Evolutionary conservation across 2,888 invertebrate genomes (phyloP), one percentile per base, ranked within the genome.

Genomic region (Eupithecia tripunctaria): DNA sequence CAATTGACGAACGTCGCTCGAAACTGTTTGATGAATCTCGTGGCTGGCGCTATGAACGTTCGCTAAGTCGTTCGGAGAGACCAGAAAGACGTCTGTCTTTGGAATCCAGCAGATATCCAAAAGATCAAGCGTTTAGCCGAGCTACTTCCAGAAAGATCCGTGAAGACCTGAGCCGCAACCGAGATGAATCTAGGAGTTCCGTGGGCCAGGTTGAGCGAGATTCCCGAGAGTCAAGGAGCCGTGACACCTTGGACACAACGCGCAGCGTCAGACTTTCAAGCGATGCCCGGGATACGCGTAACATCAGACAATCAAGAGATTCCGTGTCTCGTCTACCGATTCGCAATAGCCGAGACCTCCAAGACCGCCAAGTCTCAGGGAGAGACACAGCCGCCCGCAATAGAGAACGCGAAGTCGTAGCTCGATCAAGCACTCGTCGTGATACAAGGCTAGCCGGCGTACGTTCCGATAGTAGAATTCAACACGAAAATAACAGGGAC

Each of bases 31-130:
- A 81, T 68, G 83, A 80, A 41, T 77, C 75, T 67, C 83, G 79
- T 63, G 81, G 82, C 60, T 82, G 80, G 27, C 84, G 82, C 41
- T 72, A 84, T 83, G 86, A 82, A 66, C 80, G 71, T 70, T 76
- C 27, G 70, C 75, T 75, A 67, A 67, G 72, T 66, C 73, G 72
- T 25, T 72, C 67, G 27, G 74, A 72, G 51, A 68, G 75, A 63
- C 67, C 60, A 21, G 72, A 75, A 67, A 72, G 72, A 66, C 68
- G 70, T 14, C 63, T 69, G 68, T 63, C 74, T 60, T 67, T 64
- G 29, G 73, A 71, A 41, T 60, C 60, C 27, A 67, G 56, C 25
- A 38, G 69, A 36, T 56, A 51, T 25, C 66, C 41, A 7, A 69
- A 63, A n/a, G 59, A 74, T 18, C 76, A 72, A 29, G 70, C 73